phyloP scores from a whole-genome alignment of 1,140 invertebrate genomes.

The Heliconius himera region DNA sequence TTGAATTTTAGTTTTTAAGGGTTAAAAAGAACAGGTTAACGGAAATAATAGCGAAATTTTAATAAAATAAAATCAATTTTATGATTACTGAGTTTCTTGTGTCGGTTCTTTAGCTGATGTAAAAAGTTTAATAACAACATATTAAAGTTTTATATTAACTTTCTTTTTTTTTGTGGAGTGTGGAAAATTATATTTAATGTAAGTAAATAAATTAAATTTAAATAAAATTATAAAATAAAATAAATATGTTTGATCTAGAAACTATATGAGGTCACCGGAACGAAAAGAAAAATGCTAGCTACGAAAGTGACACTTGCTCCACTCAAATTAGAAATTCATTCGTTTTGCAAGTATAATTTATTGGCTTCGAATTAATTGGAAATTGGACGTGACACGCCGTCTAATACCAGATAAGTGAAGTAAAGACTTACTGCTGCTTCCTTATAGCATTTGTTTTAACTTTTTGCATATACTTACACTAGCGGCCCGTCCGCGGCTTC shows the following conservation, averaged over 20 bases:
- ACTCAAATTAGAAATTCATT: conserved; percentile 30
- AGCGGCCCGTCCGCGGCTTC: too few relatives aligned
- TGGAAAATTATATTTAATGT: too few relatives aligned
- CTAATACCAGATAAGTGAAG: conserved; percentile 31
- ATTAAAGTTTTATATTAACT: too few relatives aligned
- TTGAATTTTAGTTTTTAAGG: too few relatives aligned
- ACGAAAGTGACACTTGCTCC: conserved; percentile 29
- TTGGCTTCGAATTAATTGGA: conserved; percentile 47
- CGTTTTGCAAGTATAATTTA: conserved; percentile 36
- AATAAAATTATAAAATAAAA: background rate
- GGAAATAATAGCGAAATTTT: too few relatives aligned
- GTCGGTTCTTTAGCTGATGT: too few relatives aligned
- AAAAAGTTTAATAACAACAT: too few relatives aligned
- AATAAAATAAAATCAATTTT: too few relatives aligned
- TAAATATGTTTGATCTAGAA: conserved; percentile 19
- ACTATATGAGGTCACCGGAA: conserved; percentile 18
- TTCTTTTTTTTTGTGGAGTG: too few relatives aligned
- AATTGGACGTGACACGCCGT: conserved; percentile 43
- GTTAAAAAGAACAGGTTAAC: too few relatives aligned
- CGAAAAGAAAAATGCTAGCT: conserved; percentile 24
- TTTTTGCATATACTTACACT: background rate
- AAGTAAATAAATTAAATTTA: too few relatives aligned
- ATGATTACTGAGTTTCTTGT: too few relatives aligned
- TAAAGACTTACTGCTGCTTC: conserved; percentile 8
- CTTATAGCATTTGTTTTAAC: background rate